Conservation (phyloP, 2,888 invertebrate species). For the Coelinius sp. region DNA sequence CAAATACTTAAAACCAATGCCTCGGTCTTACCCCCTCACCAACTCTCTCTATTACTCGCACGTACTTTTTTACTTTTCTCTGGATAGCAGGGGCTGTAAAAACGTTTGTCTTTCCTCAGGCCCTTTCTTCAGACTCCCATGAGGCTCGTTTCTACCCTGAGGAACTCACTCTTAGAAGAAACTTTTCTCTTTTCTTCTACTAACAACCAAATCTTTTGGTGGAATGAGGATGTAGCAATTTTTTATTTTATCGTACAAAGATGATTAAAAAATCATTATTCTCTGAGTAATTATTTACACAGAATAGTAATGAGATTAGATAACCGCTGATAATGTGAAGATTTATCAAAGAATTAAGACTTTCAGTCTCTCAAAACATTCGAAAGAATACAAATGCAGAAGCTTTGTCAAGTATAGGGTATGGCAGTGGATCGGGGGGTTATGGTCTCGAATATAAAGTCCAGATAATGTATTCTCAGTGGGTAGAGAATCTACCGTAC, state of each 20-base stretch:
- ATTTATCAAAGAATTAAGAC: neutral
- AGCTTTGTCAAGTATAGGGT: conserved; percentile 1
- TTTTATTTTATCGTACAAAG: too few species aligned
- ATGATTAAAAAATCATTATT: too few species aligned
- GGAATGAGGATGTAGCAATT: neutral
- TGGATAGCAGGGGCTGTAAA: conserved; percentile 35
- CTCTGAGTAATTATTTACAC: neutral
- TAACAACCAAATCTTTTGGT: neutral
- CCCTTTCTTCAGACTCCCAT: conserved; percentile 12
- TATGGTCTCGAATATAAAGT: conserved; percentile 32
- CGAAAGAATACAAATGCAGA: conserved; percentile 16
- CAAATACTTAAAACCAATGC: conserved; percentile 64
- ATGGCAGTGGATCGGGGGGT: conserved; percentile 7
- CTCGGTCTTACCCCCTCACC: too few species aligned
- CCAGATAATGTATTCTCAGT: conserved; percentile 34
- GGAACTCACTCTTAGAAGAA: neutral
- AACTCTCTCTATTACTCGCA: conserved; percentile 25
- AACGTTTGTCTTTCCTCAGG: conserved; percentile 41
- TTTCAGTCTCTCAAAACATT: neutral
- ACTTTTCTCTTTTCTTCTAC: neutral
- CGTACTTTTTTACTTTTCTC: conserved; percentile 19
- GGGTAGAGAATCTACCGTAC: conserved; percentile 35
- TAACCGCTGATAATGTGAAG: neutral
- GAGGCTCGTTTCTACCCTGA: conserved; percentile 37
- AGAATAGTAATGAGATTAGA: neutral